Evolutionary conservation across 2,797 vertebrate species (phyloP).

Genomic region (Gymnopithys bicolor): DNA sequence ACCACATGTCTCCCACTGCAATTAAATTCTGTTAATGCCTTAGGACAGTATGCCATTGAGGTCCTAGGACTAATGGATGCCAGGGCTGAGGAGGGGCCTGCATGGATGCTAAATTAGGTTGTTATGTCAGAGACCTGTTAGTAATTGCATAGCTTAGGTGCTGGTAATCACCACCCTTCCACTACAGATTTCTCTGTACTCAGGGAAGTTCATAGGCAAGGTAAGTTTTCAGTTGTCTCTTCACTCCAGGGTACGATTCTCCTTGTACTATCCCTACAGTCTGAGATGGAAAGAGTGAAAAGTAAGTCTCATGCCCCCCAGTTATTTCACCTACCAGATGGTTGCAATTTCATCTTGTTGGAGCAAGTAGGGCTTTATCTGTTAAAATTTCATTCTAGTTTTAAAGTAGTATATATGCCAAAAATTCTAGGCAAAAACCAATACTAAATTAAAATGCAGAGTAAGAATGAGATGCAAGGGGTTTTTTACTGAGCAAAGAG

Average conservation of each 20-base stretch:
- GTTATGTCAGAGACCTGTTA: neutral
- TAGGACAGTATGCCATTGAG: rapidly evolving
- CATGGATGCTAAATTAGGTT: neutral
- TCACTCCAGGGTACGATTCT: neutral
- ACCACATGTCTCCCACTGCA: neutral
- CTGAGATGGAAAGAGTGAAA: neutral
- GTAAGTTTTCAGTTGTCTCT: neutral
- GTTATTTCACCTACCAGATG: neutral
- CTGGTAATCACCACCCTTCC: neutral
- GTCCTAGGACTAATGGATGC: neutral
- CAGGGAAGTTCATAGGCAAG: neutral
- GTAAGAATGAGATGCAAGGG: neutral
- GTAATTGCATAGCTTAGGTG: neutral
- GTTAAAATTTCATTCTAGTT: neutral
- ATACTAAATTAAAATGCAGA: neutral
- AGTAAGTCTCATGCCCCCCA: neutral
- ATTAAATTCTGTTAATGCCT: neutral
- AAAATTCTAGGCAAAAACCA: neutral
- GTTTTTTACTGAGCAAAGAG: neutral
- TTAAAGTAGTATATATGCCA: neutral
- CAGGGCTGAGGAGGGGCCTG: neutral
- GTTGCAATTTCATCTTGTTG: neutral
- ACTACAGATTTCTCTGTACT: neutral
- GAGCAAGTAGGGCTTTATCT: neutral
- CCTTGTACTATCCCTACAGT: neutral